Evolutionary conservation across 2,113 vertebrate genomes (phyloP), one percentile per base, ranked within the genome.

Genomic region (Lampris incognitus): DNA sequence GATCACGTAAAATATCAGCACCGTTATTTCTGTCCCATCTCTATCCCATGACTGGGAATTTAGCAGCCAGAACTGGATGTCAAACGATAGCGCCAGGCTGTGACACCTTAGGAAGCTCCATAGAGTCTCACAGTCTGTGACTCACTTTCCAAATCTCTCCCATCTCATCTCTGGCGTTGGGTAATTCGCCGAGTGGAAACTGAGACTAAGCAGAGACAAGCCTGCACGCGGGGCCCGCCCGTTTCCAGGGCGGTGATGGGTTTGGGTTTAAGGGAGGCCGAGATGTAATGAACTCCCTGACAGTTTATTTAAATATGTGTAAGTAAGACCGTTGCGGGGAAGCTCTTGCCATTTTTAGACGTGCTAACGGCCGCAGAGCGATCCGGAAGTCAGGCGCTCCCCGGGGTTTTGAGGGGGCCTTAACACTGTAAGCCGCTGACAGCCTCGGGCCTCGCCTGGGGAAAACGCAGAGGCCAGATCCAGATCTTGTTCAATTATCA

Each of bases 21-120:
- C 73, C 11, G 68, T 88, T 92, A 91, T 93, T 92, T 91, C 81
- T 77, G 90, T 89, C 88, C 69, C 57, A 61, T 82, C 77, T 87
- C 73, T 83, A 75, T 75, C 85, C 86, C 75, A 58, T 68, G 77
- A 65, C 84, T 78, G 75, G 72, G 69, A 81, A 85, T 84, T 66
- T 82, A 92, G 90, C 83, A 88, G 74, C 50, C 74, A 56, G 87
- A 85, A 69, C 61, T 57, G 88, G 86, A 82, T 75, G 10, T 88
- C 84, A 91, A 79, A 86, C 76, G 82, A 85, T 78, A 77, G 81
- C 64, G 52, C 36, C 49, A 60, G 79, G 76, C 66, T 70, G 60
- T 63, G 89, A 83, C 78, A 80, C 77, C 69, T 62, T 78, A 78
- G 75, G 75, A 86, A 81, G 85, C 78, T 77, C 74, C 69, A 66